Evolutionary conservation across 2,888 invertebrate genomes (phyloP), one percentile per base, ranked within the genome.

Genomic region (Creontiades dilutus): DNA sequence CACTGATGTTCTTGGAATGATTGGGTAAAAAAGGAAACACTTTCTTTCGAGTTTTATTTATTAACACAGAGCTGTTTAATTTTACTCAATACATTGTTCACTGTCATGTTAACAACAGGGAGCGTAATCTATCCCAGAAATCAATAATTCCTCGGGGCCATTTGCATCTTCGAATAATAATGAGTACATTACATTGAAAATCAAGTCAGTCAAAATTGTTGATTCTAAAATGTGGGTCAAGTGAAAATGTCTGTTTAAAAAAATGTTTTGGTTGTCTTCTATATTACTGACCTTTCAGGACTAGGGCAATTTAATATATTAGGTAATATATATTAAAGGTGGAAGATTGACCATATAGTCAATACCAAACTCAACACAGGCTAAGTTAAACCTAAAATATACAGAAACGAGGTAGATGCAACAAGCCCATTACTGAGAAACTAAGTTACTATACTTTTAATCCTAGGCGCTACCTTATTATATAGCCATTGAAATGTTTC

Each of bases 401-500:
- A 23, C 0, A 68, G 23, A 68, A 68, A 68, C 61, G 68, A 68
- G 68, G 68, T 68, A 68, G 68, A 68, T 68, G 68, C 68, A 68
- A 68, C 12, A 23, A 68, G 68, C 68, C 68, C 68, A 68, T 68
- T 23, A 68, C 23, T 27, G 27, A 27, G 19, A 23, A 68, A 7
- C 68, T 68, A 68, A 61, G 16, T 5, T n/a, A 16, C 11, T 68
- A 68, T 23, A 27, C 27, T 23, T 23, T 68, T 23, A 5, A 27
- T 68, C 0, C 68, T 68, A 11, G 19, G 12, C 27, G 68, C 68
- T 68, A 68, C 68, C 68, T 68, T 61, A 61, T 61, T 23, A 23
- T 78, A 78, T 47, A 78, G 37, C 57, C 27, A 61, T 23, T 85
- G 85, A 85, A 85, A 85, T 85, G 85, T 85, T 46, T 85, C 27